Evolutionary conservation across 2,113 vertebrate genomes (phyloP).

Genomic region (Ceyx margarethae): DNA sequence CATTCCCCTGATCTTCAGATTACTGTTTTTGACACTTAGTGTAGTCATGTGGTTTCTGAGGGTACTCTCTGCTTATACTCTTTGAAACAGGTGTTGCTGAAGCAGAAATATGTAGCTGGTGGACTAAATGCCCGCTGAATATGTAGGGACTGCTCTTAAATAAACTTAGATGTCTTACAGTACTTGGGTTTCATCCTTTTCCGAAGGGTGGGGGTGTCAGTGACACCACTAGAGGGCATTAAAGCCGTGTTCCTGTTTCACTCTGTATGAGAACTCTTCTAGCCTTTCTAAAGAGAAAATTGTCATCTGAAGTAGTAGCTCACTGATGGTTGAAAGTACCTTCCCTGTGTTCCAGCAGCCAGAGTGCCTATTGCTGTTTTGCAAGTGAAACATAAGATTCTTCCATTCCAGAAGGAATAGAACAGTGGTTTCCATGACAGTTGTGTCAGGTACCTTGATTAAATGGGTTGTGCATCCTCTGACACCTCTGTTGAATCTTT

Average conservation of each 20-base stretch:
- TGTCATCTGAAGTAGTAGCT: not conserved
- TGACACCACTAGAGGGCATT: constrained; percentile 21
- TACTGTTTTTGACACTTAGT: not conserved
- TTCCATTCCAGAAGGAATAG: constrained; percentile 32
- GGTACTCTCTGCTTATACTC: not conserved
- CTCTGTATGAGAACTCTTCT: not conserved
- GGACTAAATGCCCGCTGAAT: not conserved
- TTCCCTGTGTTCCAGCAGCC: constrained; percentile 50
- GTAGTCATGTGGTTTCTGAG: not conserved
- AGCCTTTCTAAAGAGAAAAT: not conserved
- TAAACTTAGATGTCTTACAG: fast-evolving
- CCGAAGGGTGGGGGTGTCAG: not conserved
- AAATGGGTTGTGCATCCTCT: not conserved
- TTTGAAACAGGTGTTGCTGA: not conserved
- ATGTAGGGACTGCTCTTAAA: not conserved
- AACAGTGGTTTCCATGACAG: constrained; percentile 19
- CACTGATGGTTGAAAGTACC: not conserved
- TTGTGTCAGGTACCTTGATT: constrained; percentile 38
- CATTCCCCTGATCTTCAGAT: not conserved
- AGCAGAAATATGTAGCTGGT: not conserved
- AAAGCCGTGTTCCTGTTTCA: not conserved
- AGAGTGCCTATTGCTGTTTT: constrained; percentile 33
- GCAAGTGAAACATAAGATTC: constrained; percentile 34
- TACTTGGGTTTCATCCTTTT: not conserved
- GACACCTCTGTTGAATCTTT: not conserved